Conservation (phyloP, 2,113 vertebrate genomes). For the Cebus imitator region DNA sequence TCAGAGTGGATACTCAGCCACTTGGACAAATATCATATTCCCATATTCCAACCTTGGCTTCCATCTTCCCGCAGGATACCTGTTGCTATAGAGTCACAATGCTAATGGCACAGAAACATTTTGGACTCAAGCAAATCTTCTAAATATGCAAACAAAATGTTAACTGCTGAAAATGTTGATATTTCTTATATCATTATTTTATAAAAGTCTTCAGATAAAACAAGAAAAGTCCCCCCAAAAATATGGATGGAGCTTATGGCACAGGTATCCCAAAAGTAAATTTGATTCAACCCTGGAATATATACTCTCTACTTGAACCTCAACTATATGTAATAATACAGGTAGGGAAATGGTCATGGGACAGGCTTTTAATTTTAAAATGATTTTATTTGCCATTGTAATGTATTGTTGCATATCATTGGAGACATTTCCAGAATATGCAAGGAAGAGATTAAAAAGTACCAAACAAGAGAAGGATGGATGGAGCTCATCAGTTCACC, state of each 20-base stretch:
- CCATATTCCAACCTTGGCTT: not conserved
- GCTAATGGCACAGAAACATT: not conserved
- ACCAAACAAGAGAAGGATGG: not conserved
- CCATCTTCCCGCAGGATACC: not conserved
- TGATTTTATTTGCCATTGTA: not conserved
- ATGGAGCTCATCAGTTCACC: not conserved
- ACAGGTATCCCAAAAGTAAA: not conserved
- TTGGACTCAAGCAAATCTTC: not conserved
- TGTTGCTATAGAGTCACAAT: not conserved
- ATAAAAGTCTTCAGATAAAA: conserved; percentile 7
- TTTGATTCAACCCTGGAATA: not conserved
- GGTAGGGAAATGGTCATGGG: not conserved
- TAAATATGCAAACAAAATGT: not conserved
- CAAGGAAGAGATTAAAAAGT: not conserved
- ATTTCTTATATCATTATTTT: not conserved
- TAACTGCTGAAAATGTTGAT: not conserved
- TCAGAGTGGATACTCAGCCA: not conserved
- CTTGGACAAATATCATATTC: not conserved
- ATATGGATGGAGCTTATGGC: not conserved
- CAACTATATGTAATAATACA: not conserved
- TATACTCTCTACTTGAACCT: not conserved
- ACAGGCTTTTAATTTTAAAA: not conserved
- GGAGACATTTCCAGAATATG: not conserved
- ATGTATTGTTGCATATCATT: not conserved
- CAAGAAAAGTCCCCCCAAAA: not conserved